phyloP scores from a whole-genome alignment of 2,797 vertebrate genomes.

The Amphiprion clarkii region DNA sequence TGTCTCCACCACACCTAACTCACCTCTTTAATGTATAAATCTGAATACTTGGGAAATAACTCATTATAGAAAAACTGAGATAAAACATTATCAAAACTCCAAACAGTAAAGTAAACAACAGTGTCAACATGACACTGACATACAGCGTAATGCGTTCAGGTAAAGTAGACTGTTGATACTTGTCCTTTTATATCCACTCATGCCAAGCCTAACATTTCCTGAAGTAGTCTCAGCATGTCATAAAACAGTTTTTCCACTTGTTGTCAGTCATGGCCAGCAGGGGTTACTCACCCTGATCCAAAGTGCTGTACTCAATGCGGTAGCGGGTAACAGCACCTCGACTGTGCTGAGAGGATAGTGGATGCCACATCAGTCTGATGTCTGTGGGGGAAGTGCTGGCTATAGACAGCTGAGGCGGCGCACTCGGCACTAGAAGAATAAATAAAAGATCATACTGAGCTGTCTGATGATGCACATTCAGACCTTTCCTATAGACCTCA shows the following conservation, averaged over 20 bases:
- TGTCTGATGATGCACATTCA: conserved; percentile 17
- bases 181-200: no score
- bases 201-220: no score
- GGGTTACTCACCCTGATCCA: conserved; percentile 89
- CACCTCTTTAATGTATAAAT: neutral
- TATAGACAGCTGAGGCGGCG: conserved; percentile 93
- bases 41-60: neutral
- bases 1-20: neutral
- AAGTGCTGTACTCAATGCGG: conserved; percentile 91
- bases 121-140: no score
- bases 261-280: neutral
- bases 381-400: conserved; percentile 92
- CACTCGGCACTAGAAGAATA: conserved; percentile 88
- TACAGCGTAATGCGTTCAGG: neutral
- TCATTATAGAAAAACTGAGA: neutral
- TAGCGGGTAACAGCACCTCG: conserved; percentile 92
- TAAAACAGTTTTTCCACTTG: neutral
- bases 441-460: conserved; percentile 22
- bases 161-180: neutral
- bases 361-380: conserved; percentile 93
- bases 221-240: conserved; percentile 2
- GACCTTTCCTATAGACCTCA: neutral
- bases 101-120: neutral
- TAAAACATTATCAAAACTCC: neutral
- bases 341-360: conserved; percentile 89